These are phyloP conservation scores for Pyrrhia umbra DNA, from an alignment of 2,888 invertebrate genomes.

Conservation along the genomic window DNA sequence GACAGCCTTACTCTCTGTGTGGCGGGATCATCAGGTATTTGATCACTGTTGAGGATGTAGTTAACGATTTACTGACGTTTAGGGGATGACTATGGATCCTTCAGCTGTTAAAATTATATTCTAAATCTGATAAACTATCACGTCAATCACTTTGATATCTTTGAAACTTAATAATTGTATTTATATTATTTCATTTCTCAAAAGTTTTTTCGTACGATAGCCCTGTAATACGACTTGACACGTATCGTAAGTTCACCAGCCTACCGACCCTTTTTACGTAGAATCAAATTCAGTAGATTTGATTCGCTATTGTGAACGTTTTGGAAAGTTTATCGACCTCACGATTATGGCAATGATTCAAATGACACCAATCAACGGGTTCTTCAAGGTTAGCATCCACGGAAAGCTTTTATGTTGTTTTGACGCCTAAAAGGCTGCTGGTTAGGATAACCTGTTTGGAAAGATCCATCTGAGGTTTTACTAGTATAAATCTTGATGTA, in stretches of 20 bases:
- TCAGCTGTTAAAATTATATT: neutral
- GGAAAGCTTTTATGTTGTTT: slow-evolving; percentile 44
- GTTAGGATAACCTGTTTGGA: slow-evolving; percentile 37
- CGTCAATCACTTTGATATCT: slow-evolving; percentile 13
- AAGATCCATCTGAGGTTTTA: slow-evolving; percentile 21
- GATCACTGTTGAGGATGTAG: slow-evolving; percentile 13
- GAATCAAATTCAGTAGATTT: slow-evolving; percentile 25
- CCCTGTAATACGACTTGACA: slow-evolving; percentile 19
- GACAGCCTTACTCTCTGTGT: slow-evolving; percentile 50
- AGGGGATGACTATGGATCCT: neutral
- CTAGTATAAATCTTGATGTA: neutral
- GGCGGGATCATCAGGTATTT: slow-evolving; percentile 38
- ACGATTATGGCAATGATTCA: slow-evolving; percentile 50
- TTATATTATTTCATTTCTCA: slow-evolving; percentile 1
- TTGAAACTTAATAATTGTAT: neutral
- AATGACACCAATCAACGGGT: slow-evolving; percentile 56
- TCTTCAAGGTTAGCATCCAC: slow-evolving; percentile 50
- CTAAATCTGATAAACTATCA: neutral
- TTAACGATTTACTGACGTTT: neutral
- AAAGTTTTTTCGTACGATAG: slow-evolving; percentile 15
- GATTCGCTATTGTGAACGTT: slow-evolving; percentile 28
- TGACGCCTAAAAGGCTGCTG: slow-evolving; percentile 42
- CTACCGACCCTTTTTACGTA: slow-evolving; percentile 23
- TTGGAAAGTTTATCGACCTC: slow-evolving; percentile 37
- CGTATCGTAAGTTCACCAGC: slow-evolving; percentile 36